phyloP scores from a whole-genome alignment of 2,113 vertebrate species.

The Sinocyclocheilus rhinocerous region DNA sequence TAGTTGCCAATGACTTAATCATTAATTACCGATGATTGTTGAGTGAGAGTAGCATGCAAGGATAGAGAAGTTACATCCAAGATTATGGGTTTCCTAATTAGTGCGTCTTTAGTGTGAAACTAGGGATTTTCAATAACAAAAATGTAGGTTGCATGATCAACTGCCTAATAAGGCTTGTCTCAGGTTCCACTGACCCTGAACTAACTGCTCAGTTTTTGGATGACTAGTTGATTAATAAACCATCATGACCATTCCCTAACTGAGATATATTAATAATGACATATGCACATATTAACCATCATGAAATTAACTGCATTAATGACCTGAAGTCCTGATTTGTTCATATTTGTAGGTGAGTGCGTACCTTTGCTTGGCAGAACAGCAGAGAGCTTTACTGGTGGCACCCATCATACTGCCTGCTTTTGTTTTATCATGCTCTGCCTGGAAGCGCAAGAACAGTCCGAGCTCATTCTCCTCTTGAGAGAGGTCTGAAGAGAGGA shows the following conservation, averaged over 20 bases:
- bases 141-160: no score
- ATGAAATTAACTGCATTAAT: neutral
- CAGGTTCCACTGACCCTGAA: no score
- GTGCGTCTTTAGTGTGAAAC: no score
- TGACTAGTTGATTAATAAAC: neutral
- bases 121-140: no score
- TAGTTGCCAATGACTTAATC: no score
- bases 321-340: neutral
- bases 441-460: slow-evolving; percentile 82
- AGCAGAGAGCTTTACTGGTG: slow-evolving; percentile 81
- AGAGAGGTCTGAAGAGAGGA: slow-evolving; percentile 67
- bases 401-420: slow-evolving; percentile 83
- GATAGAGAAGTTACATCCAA: neutral
- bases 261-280: neutral
- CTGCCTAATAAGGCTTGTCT: no score
- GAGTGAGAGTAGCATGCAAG: neutral
- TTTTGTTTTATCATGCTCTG: slow-evolving; percentile 77
- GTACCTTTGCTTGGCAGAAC: slow-evolving; percentile 84
- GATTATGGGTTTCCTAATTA: no score
- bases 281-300: neutral
- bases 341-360: neutral
- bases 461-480: slow-evolving; percentile 87
- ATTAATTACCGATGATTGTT: neutral
- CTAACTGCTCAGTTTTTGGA: no score
- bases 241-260: neutral